Percentiles rank a stretch among this genome's conserved stretches.
These are phyloP conservation scores for Cryptocephalus moraei DNA, from an alignment of 2,888 invertebrate genomes.

Conservation along the genomic window DNA sequence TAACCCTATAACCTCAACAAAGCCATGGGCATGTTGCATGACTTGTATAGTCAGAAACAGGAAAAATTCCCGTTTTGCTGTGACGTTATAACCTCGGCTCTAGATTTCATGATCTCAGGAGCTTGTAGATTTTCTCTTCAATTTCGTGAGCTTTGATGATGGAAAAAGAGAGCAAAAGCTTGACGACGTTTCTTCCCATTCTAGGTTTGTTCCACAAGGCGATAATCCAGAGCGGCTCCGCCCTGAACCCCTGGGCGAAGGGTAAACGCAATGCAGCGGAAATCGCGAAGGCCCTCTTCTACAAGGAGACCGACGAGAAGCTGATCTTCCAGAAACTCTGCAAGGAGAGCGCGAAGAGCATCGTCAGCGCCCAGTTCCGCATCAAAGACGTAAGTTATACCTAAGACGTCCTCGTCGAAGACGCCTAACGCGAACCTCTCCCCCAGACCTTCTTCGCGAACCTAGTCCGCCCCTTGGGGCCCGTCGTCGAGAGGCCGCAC, in stretches of 20 bases:
- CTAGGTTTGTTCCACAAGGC: slow-evolving; percentile 29
- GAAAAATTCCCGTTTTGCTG: too few species aligned
- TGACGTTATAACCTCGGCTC: too few species aligned
- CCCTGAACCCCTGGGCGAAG: slow-evolving; percentile 25
- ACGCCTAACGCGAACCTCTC: too few species aligned
- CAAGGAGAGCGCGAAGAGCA: slow-evolving; percentile 17
- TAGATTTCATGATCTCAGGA: too few species aligned
- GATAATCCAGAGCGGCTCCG: slow-evolving; percentile 28
- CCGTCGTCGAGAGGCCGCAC: slow-evolving; percentile 23
- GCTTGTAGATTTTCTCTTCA: too few species aligned
- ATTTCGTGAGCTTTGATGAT: too few species aligned
- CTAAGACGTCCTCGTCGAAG: too few species aligned
- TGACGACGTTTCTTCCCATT: neutral
- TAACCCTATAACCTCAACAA: too few species aligned
- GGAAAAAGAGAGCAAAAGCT: too few species aligned
- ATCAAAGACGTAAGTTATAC: slow-evolving; percentile 19
- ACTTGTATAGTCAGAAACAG: too few species aligned
- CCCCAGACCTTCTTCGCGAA: slow-evolving; percentile 18
- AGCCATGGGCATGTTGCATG: too few species aligned
- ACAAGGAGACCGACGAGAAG: slow-evolving; percentile 24
- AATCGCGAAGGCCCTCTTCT: slow-evolving; percentile 22
- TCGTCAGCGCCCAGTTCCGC: slow-evolving; percentile 20
- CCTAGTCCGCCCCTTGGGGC: slow-evolving; percentile 19
- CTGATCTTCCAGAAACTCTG: slow-evolving; percentile 22
- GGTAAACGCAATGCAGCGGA: slow-evolving; percentile 19